A percentile compares a stretch with the other conserved stretches of the same genome.
Conservation (phyloP, 2,797 vertebrate genomes). For the Caiman crocodilus region DNA sequence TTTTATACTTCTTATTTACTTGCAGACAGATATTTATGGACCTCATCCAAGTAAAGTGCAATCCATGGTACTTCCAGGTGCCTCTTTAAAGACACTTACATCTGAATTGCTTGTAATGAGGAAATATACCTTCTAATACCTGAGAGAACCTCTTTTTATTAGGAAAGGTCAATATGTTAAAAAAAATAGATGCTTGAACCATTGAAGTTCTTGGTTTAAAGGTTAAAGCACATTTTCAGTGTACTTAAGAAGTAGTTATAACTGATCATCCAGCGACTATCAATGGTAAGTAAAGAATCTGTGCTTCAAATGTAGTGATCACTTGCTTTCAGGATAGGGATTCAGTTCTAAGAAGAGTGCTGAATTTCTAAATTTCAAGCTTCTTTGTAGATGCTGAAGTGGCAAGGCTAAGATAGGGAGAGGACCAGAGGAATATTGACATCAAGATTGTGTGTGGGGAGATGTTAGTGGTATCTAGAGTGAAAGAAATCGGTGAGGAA, state of each 20-base stretch:
- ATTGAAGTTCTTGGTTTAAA: neutral
- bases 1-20: neutral
- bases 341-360: neutral
- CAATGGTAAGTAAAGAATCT: neutral
- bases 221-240: neutral
- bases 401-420: no score
- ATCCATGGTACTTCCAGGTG: neutral
- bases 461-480: no score
- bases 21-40: neutral
- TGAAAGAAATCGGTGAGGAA: no score
- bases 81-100: neutral
- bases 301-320: neutral
- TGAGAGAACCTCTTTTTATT: neutral
- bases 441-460: no score
- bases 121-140: fast-evolving
- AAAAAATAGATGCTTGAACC: neutral
- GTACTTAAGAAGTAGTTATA: neutral
- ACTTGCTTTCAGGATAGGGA: neutral
- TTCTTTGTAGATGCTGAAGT: no score
- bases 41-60: neutral
- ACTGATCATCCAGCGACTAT: neutral
- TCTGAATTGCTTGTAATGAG: neutral
- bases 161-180: neutral
- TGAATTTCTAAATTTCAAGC: no score
- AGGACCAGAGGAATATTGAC: no score